Evolutionary conservation across 2,888 invertebrate species (phyloP), one percentile per base, ranked within the genome.

Genomic region (Poecilobothrus nobilitatus): DNA sequence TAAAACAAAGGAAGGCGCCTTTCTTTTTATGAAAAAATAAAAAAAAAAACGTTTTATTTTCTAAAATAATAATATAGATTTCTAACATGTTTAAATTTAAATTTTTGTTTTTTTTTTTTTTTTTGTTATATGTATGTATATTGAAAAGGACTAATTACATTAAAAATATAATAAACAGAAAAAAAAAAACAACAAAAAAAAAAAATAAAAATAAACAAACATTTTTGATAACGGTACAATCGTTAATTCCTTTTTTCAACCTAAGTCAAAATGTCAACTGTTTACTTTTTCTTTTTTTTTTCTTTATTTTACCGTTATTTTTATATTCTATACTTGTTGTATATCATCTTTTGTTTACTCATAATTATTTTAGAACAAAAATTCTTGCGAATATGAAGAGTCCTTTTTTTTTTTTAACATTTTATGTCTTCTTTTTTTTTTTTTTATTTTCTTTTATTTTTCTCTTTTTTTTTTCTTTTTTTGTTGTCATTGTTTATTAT

Each of bases 61-160:
- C 27, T 27, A 18, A 53, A 53, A 53, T 3, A 53, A 53, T 15
- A 53, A 53, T 12, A 53, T 18, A n/a, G 1, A 18, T 53, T 53
- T 18, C 18, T 53, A 53, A 53, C 15, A 53, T 53, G 53, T 53
- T 53, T 18, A 15, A 8, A 27, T 27, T 27, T 27, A 4, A 41
- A 41, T 41, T 15, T 53, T 53, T 15, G 15, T 15, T 44, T 44
- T 44, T 12, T 44, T 44, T 44, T 44, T 44, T 44, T 8, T 37
- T 8, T 37, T 6, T 37, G 37, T 27, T 27, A 27, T 18, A 53
- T 53, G 53, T 53, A n/a, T 53, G 1, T 53, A 8, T 15, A 53
- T 53, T 53, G 53, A 53, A 53, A 53, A 53, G 53, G 53, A 53
- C 53, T 53, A 53, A 53, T 53, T 53, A 53, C 53, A 53, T 53